Conservation (phyloP, 2,113 vertebrate genomes). For the Dolichotis patagonum region DNA sequence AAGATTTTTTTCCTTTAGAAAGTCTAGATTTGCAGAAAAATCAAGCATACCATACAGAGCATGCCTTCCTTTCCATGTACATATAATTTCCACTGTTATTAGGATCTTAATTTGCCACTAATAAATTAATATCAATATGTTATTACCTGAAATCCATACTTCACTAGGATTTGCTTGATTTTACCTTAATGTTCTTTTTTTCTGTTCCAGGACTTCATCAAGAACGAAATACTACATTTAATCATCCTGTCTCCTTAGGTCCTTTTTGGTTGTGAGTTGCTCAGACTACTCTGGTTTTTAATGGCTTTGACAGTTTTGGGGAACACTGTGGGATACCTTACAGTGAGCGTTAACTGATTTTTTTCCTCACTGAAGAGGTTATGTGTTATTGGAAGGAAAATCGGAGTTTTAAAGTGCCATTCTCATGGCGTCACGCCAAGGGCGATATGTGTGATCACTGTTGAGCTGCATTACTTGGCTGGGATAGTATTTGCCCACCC, state of each 20-base stretch:
- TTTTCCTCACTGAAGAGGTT: neutral
- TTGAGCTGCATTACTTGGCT: neutral
- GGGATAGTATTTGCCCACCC: neutral
- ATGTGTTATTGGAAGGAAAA: neutral
- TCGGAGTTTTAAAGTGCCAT: neutral
- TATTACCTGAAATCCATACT: neutral
- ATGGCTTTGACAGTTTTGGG: too few species aligned
- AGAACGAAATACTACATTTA: fast-evolving
- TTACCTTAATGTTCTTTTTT: neutral
- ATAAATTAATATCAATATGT: neutral
- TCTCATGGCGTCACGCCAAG: neutral
- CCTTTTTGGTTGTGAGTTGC: neutral
- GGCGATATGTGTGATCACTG: neutral
- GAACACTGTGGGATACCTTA: neutral
- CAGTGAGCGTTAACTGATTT: neutral
- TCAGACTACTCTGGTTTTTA: neutral
- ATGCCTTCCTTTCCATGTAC: neutral
- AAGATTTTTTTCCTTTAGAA: neutral
- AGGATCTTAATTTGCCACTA: neutral
- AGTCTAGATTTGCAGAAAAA: neutral
- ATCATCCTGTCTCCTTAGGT: neutral
- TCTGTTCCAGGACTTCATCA: neutral
- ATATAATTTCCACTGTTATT: neutral
- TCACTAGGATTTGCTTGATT: neutral
- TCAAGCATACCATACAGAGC: neutral